Base-by-base conservation (phyloP, 1,140 invertebrate genomes). In the Bombus pascuorum region DNA sequence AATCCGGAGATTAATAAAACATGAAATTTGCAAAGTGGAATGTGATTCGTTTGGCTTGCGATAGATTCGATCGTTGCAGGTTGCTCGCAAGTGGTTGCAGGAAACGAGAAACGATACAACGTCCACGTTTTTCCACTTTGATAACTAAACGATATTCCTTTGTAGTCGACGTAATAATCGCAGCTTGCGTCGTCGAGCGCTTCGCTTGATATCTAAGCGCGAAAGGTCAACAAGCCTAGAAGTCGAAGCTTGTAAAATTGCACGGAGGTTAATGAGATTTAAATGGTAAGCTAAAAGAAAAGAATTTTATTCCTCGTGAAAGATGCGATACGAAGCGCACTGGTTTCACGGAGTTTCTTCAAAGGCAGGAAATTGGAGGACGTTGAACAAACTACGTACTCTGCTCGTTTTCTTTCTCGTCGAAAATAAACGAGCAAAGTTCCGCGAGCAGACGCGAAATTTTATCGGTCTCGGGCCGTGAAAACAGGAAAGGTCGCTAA, bases 351-450 rank as follows among this genome's bases (percentile, higher is more conserved):
- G n/a, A 66, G 65, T 66, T 66, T 66, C n/a, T 32, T 32, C 28
- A 3, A 32, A 37, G 32, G 32, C 15, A 68, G 66, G 66, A 68
- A 68, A 37, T 37, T 68, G 66, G 34, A 68, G 34, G 34, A 68
- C 34, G 15, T 66, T 37, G 34, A 68, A 68, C 66, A 25, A 68
- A 68, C 34, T 68, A 68, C 18, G 47, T 53, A 8, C 13, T 34
- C 8, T 22, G 9, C 3, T 34, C 32, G 13, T 34, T 68, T 18
- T 37, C 32, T 22, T 25, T 37, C 9, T 34, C 8, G 18, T 68
- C 34, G 66, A 34, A 53, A 53, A 68, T 68, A 68, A 68, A 68
- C 66, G 66, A 68, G 18, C 66, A 68, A 68, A 68, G 32, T 68
- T 68, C 1, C 1, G 32, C 18, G 32, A 68, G 22, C 32, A 32